A percentile compares a stretch with the other conserved stretches of the same genome.
Conservation (phyloP, 2,888 invertebrate species). For the Exocentrus adspersus region DNA sequence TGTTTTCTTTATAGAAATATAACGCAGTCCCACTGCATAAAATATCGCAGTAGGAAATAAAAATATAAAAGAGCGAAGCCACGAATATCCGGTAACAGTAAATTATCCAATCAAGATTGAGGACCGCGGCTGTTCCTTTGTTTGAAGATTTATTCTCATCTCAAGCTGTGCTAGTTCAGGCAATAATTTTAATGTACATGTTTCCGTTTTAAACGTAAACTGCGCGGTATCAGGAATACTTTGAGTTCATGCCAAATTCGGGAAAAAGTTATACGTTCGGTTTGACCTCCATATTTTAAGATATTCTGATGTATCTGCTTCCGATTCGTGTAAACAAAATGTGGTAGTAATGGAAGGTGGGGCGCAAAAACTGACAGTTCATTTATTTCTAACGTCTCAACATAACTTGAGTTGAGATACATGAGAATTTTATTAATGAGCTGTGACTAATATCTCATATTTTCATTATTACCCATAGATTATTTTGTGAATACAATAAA, state of each 20-base stretch:
- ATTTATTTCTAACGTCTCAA: too few relatives aligned
- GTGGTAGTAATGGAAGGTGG: too few relatives aligned
- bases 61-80: not conserved
- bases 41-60: too few relatives aligned
- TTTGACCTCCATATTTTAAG: not conserved
- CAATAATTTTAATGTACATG: constrained; percentile 14
- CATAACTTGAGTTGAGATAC: too few relatives aligned
- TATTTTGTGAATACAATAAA: too few relatives aligned
- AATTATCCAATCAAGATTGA: constrained; percentile 15
- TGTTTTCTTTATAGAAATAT: too few relatives aligned
- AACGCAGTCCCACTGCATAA: too few relatives aligned
- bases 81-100: constrained; percentile 2
- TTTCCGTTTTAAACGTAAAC: constrained; percentile 9
- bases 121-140: not conserved
- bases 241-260: constrained; percentile 17
- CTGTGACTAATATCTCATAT: too few relatives aligned
- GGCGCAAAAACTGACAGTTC: too few relatives aligned
- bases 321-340: too few relatives aligned
- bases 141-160: constrained; percentile 6
- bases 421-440: too few relatives aligned
- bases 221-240: constrained; percentile 2
- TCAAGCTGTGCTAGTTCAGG: constrained; percentile 8
- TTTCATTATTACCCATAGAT: too few relatives aligned
- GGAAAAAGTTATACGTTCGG: not conserved
- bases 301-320: not conserved